Conservation (phyloP, 2,113 vertebrate species). For the Myxocyprinus asiaticus region DNA sequence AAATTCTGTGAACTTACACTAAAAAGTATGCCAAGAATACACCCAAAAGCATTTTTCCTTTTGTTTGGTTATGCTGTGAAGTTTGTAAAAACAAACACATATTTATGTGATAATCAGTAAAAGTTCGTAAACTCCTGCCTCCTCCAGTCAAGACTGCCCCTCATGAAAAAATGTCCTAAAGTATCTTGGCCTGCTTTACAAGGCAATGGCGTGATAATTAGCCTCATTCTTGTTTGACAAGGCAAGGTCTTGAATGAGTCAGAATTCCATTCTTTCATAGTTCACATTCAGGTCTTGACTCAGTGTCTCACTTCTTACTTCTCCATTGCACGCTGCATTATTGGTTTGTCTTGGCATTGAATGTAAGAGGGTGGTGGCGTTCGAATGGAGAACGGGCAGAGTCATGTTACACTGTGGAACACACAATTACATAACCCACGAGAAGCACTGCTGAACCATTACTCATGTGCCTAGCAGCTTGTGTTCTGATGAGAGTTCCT, state of each 20-base stretch:
- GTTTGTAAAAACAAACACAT: not conserved
- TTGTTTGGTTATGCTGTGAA: not conserved
- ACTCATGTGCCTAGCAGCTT: conserved; percentile 39
- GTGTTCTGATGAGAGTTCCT: conserved; percentile 37
- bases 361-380: conserved; percentile 18
- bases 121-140: not conserved
- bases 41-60: not conserved
- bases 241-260: conserved; percentile 16
- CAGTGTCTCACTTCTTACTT: conserved; percentile 9
- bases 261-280: conserved; percentile 1
- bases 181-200: not conserved
- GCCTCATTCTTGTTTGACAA: conserved; percentile 2
- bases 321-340: not conserved
- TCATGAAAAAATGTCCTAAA: not conserved
- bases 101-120: conserved; percentile 2
- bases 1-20: not conserved
- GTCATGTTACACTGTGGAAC: conserved; percentile 45
- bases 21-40: too few species aligned
- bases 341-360: conserved; percentile 24
- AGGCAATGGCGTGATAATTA: conserved; percentile 16
- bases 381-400: conserved; percentile 35
- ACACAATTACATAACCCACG: conserved; percentile 35
- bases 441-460: conserved; percentile 31
- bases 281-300: conserved; percentile 28
- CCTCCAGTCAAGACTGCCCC: not conserved